Percentiles rank a stretch among this genome's conserved stretches.
phyloP scores from a whole-genome alignment of 1,140 invertebrate species.

The Cyclina sinensis region DNA sequence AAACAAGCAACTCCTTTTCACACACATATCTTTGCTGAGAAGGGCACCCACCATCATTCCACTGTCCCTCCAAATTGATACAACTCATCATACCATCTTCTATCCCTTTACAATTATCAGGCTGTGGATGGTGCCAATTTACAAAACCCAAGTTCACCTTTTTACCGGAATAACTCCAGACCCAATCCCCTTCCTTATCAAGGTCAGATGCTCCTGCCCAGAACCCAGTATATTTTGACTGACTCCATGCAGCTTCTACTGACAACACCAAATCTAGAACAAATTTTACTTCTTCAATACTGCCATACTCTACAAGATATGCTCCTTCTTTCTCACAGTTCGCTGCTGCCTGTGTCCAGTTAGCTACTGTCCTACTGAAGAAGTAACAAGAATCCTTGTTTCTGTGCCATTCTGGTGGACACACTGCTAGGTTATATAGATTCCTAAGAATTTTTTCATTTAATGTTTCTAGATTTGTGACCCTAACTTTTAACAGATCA shows the following conservation, averaged over 20 bases:
- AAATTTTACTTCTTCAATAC: neutral
- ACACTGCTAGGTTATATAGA: neutral
- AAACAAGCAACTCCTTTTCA: neutral
- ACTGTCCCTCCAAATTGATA: neutral
- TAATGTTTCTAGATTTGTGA: neutral
- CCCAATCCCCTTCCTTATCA: conserved; percentile 10
- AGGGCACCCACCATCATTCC: neutral
- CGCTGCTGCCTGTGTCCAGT: neutral
- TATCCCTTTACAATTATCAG: neutral
- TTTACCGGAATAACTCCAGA: neutral
- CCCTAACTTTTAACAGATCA: neutral
- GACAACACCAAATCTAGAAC: neutral
- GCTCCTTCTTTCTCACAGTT: neutral
- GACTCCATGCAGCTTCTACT: neutral
- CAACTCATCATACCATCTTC: conserved; percentile 30
- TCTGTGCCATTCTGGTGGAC: neutral
- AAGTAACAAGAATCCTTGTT: neutral
- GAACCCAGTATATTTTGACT: neutral
- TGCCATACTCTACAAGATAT: neutral
- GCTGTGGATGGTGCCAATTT: neutral
- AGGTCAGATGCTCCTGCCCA: neutral
- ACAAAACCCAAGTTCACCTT: neutral
- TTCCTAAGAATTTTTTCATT: neutral
- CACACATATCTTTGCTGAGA: neutral
- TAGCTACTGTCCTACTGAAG: neutral